Evolutionary conservation across 2,888 invertebrate genomes (phyloP).

Genomic region (Calephelis perditalis): DNA sequence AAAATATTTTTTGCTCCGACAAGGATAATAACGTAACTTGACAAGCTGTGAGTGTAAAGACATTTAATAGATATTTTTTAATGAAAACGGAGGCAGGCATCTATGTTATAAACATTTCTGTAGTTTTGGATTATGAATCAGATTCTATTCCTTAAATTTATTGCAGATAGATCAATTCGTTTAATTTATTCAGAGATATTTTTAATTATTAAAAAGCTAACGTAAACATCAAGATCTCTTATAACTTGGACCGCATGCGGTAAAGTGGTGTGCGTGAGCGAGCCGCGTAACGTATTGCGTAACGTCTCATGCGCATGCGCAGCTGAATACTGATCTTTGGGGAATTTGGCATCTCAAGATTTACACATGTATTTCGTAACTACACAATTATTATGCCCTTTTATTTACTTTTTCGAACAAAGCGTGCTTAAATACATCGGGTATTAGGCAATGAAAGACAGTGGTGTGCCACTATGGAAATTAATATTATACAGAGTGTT

Average conservation of each 20-base stretch:
- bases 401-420: conserved; percentile 5
- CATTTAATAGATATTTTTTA: too few species aligned
- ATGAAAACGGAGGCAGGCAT: too few species aligned
- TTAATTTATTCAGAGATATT: too few species aligned
- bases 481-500: too few species aligned
- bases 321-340: conserved; percentile 39
- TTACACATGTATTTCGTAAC: conserved; percentile 11
- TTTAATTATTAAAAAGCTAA: not conserved
- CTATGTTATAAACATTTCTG: too few species aligned
- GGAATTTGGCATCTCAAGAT: conserved; percentile 9
- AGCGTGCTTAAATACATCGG: not conserved
- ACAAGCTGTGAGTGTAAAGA: too few species aligned
- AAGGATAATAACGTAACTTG: too few species aligned
- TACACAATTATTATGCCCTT: conserved; percentile 6
- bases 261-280: conserved; percentile 41
- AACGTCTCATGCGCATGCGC: conserved; percentile 42
- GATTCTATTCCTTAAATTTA: too few species aligned
- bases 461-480: not conserved
- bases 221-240: conserved; percentile 35
- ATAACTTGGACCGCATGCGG: conserved; percentile 34
- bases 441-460: not conserved
- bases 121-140: too few species aligned
- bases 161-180: too few species aligned
- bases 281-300: conserved; percentile 59
- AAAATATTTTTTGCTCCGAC: too few species aligned